Evolutionary conservation across 1,140 invertebrate genomes (phyloP).

Genomic region (Aphelinus certus): DNA sequence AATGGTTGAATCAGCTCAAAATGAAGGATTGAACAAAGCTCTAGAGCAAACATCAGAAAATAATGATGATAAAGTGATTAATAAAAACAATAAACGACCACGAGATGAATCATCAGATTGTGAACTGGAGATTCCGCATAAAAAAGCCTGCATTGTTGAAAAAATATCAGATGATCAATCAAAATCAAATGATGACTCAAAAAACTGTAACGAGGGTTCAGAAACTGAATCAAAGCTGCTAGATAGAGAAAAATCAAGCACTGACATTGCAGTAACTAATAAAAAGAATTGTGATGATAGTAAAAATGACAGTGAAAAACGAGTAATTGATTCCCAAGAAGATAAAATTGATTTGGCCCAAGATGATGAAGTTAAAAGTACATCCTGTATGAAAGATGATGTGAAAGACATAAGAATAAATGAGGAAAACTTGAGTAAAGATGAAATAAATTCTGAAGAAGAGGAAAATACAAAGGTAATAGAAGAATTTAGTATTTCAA

Average conservation of each 20-base stretch:
- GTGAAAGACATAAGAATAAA: too few relatives aligned
- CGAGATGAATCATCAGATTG: conserved; percentile 1
- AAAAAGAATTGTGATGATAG: not conserved
- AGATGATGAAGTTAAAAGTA: too few relatives aligned
- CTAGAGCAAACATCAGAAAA: not conserved
- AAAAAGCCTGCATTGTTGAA: conserved; percentile 9
- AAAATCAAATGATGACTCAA: not conserved
- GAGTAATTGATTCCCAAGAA: not conserved
- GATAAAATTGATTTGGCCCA: not conserved
- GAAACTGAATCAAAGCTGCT: not conserved
- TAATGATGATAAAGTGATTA: not conserved
- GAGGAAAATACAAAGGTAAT: not conserved
- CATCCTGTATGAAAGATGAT: too few relatives aligned
- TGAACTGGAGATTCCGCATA: not conserved
- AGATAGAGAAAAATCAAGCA: conserved; percentile 2
- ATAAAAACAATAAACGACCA: not conserved
- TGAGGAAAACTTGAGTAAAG: not conserved
- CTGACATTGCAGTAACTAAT: not conserved
- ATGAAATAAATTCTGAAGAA: not conserved
- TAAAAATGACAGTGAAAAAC: not conserved
- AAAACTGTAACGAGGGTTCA: not conserved
- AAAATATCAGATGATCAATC: not conserved
- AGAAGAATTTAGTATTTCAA: not conserved
- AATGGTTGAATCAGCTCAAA: conserved; percentile 31
- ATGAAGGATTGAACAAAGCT: not conserved